Base-by-base conservation (phyloP, 1,140 invertebrate genomes). In the Achroia grisella region DNA sequence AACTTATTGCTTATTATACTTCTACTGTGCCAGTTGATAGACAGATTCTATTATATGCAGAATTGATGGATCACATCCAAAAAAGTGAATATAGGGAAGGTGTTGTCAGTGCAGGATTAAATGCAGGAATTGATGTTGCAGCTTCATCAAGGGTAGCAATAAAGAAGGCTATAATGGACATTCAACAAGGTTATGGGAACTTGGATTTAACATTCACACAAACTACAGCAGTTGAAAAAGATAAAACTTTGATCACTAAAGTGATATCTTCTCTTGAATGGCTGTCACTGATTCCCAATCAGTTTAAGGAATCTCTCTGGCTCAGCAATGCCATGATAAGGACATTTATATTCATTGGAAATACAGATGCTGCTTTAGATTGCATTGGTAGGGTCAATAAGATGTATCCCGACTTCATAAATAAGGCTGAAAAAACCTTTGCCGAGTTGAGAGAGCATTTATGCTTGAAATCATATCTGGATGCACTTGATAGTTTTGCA, bases 251-350 rank as follows among this genome's bases (percentile, higher is more conserved):
- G 46, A 68, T 81, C 23, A 53, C 42, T 8, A 81, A 95, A 82
- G 95, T 97, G 39, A 91, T 92, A 56, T 65, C 65, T 39, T 92
- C 94, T 1, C 86, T 98, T 1, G 95, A 98, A 68, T 98, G 96
- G 95, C 71, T 98, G 1, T 89, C 92, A 8, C 93, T 96, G 67
- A 92, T 95, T 73, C 87, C 89, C 4, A 87, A 89, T 33, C 95
- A 97, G 75, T 79, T 93, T 32, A 85, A 90, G 31, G 95, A 97
- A 79, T 90, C 93, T 8, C 65, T 98, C 3, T 92, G 91, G 86
- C 92, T 97, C 70, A 92, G 93, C 1, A 98, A 98, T 88, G 91
- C 94, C n/a, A 89, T 98, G 52, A 93, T 97, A 60, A 90, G 95
- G 47, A 89, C 89, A 33, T 97, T 97, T 73, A 83, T 86, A 39